Evolutionary conservation across 2,797 vertebrate species (phyloP).

Genomic region (Rallus crepitans): DNA sequence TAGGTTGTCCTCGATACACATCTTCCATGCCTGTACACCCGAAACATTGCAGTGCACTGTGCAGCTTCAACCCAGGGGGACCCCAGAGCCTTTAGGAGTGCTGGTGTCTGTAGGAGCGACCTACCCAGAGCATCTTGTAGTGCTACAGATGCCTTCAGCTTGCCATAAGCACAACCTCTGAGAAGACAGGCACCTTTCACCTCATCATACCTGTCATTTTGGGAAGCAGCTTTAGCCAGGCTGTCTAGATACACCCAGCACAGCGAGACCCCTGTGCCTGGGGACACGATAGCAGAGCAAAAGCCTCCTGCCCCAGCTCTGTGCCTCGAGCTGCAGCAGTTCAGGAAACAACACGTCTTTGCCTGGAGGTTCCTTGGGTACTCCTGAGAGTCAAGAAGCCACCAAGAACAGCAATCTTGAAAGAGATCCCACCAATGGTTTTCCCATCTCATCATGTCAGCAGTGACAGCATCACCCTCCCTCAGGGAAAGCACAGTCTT

Average conservation of each 20-base stretch:
- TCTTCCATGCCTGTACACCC: background rate
- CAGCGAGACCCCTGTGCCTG: background rate
- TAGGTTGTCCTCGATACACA: background rate
- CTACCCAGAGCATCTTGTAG: background rate
- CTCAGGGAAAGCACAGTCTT: background rate
- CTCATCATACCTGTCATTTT: background rate
- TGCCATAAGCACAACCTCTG: background rate
- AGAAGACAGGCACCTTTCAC: background rate
- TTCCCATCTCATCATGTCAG: background rate
- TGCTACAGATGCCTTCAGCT: background rate
- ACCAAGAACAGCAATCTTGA: background rate
- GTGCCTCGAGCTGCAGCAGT: background rate
- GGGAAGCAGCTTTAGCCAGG: slow-evolving; percentile 9
- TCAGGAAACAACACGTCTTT: background rate
- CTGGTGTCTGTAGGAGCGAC: background rate
- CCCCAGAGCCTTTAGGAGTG: background rate
- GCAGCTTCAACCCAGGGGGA: background rate
- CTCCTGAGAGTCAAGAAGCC: background rate
- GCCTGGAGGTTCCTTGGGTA: background rate
- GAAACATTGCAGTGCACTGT: background rate
- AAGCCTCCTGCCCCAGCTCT: background rate
- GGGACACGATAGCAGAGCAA: background rate
- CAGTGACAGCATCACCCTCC: background rate
- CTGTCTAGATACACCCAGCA: background rate
- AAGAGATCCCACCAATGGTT: background rate